Evolutionary conservation across 1,140 invertebrate species (phyloP).

Genomic region (Augochlora pura): DNA sequence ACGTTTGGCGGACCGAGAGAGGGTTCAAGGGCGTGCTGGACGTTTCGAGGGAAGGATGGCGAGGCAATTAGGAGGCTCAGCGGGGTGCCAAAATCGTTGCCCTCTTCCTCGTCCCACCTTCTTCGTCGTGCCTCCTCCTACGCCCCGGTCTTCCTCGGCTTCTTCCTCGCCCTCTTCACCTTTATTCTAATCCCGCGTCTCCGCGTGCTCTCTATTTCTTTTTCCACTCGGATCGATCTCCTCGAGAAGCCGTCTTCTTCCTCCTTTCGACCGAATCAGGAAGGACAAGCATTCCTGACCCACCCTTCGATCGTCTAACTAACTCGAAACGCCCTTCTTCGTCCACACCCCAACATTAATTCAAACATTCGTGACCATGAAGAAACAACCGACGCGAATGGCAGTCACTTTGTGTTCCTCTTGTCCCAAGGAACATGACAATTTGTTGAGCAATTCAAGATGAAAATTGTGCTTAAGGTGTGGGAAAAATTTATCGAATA

Average conservation of each 20-base stretch:
- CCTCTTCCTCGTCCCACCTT: conserved; percentile 59
- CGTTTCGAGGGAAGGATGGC: conserved; percentile 70
- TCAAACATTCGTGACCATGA: neutral
- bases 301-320: conserved; percentile 20
- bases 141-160: conserved; percentile 18
- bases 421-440: neutral
- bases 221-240: conserved; percentile 7
- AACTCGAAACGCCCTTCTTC: conserved; percentile 33
- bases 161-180: conserved; percentile 11
- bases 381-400: neutral
- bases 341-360: conserved; percentile 41
- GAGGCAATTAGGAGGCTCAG: conserved; percentile 78
- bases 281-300: conserved; percentile 54
- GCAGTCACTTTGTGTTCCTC: neutral
- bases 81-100: conserved; percentile 77
- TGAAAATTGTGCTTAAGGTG: too few relatives aligned
- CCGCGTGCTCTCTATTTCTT: neutral
- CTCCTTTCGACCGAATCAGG: conserved; percentile 35
- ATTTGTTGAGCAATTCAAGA: neutral
- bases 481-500: too few relatives aligned
- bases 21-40: conserved; percentile 75
- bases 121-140: conserved; percentile 60
- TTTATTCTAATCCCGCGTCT: neutral
- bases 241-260: conserved; percentile 9
- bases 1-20: conserved; percentile 59